Evolutionary conservation across 2,888 invertebrate species (phyloP).

Genomic region (Eupeodes luniger): DNA sequence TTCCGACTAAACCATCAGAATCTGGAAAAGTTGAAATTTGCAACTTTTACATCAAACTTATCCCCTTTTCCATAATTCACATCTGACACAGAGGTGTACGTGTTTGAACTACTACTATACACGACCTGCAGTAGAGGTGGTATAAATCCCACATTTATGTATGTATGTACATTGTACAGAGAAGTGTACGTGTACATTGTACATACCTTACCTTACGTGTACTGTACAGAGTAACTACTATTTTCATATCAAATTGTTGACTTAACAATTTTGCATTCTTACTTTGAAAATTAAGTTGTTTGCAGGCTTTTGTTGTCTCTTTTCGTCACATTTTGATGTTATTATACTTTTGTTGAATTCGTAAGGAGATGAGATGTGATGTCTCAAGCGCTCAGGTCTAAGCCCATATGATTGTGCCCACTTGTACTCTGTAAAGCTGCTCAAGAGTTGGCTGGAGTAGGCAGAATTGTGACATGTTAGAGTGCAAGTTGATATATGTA

Average conservation of each 20-base stretch:
- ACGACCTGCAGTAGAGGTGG: slow-evolving; percentile 12
- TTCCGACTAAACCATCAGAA: slow-evolving; percentile 33
- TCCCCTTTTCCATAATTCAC: slow-evolving; percentile 22
- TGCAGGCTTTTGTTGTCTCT: slow-evolving; percentile 67
- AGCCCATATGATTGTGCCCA: slow-evolving; percentile 45
- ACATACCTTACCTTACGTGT: background rate
- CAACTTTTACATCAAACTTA: slow-evolving; percentile 34
- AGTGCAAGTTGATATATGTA: slow-evolving; percentile 7
- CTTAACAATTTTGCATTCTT: slow-evolving; percentile 71
- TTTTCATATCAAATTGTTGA: slow-evolving; percentile 68
- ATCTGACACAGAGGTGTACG: slow-evolving; percentile 20
- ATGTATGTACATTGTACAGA: too few relatives aligned
- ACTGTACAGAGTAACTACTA: background rate
- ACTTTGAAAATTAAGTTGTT: slow-evolving; percentile 71
- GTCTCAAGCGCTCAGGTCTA: slow-evolving; percentile 24
- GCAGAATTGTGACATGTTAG: slow-evolving; percentile 28
- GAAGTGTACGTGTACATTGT: background rate
- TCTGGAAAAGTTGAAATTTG: slow-evolving; percentile 46
- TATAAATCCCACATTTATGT: too few relatives aligned
- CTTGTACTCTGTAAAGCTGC: slow-evolving; percentile 49
- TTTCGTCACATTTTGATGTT: slow-evolving; percentile 28
- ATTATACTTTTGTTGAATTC: slow-evolving; percentile 45
- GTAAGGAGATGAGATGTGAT: slow-evolving; percentile 55
- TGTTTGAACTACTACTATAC: slow-evolving; percentile 21
- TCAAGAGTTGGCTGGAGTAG: slow-evolving; percentile 30